Conservation (phyloP, 2,113 vertebrate genomes). For the Notothenia coriiceps region DNA sequence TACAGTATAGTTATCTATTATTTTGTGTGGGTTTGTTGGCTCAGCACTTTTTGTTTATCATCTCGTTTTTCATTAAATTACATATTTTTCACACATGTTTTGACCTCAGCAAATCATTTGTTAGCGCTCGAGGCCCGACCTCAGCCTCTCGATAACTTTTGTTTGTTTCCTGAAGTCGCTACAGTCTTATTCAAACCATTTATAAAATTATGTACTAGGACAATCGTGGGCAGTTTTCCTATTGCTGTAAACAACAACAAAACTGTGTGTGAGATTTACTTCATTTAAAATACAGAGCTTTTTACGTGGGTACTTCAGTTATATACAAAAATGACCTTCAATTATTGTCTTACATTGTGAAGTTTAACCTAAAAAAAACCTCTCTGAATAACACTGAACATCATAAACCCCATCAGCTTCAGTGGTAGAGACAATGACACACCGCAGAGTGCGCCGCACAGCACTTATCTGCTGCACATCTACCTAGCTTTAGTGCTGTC, state of each 20-base stretch:
- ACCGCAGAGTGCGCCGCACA: constrained; percentile 9
- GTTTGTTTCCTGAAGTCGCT: too few relatives aligned
- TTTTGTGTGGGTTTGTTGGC: too few relatives aligned
- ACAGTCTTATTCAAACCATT: too few relatives aligned
- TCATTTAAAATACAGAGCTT: neutral
- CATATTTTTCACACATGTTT: too few relatives aligned
- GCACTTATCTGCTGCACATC: constrained; percentile 1
- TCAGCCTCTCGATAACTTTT: too few relatives aligned
- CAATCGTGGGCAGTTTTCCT: neutral
- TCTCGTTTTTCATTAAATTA: too few relatives aligned
- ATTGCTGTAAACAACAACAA: neutral
- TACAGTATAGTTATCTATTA: too few relatives aligned
- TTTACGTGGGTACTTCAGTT: neutral
- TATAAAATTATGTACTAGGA: neutral
- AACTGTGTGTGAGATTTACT: neutral
- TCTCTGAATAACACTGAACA: neutral
- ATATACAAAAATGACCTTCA: neutral
- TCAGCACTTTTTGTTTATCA: too few relatives aligned
- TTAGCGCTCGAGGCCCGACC: too few relatives aligned
- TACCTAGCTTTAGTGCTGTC: constrained; percentile 25
- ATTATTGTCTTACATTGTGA: neutral
- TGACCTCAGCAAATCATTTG: too few relatives aligned
- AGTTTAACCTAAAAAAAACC: neutral
- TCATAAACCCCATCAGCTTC: neutral
- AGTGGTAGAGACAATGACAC: neutral